Percentiles rank a stretch among this genome's conserved stretches.
Conservation (phyloP, 2,888 invertebrate genomes). For the Pseudanteris insignis region DNA sequence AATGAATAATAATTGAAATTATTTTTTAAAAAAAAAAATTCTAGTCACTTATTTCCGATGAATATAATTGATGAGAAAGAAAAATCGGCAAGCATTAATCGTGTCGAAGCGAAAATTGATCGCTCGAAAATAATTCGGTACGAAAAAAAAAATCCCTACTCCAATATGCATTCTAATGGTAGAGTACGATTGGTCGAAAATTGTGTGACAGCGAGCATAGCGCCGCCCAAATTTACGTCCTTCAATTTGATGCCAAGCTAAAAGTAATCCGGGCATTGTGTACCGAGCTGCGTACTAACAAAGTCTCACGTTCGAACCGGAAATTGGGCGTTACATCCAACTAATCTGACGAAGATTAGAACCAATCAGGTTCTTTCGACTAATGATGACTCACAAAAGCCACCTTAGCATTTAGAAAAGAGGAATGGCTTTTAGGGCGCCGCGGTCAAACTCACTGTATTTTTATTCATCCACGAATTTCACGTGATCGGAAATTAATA, state of each 20-base stretch:
- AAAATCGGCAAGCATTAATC: too few relatives aligned
- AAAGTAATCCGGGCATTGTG: constrained; percentile 30
- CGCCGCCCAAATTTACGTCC: constrained; percentile 32
- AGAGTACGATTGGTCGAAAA: constrained; percentile 15
- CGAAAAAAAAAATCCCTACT: too few relatives aligned
- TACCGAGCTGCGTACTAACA: constrained; percentile 16
- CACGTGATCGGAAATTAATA: too few relatives aligned
- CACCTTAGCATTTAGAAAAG: constrained; percentile 4
- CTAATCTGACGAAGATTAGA: constrained; percentile 30
- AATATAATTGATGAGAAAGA: too few relatives aligned
- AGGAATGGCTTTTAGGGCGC: not conserved
- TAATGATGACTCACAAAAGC: constrained; percentile 23
- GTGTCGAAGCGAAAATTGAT: too few relatives aligned
- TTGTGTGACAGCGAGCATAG: constrained; percentile 3
- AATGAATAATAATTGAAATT: too few relatives aligned
- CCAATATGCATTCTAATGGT: too few relatives aligned
- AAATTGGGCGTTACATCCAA: constrained; percentile 40
- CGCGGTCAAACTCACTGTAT: not conserved
- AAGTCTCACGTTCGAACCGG: constrained; percentile 35
- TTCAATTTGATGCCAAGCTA: constrained; percentile 27
- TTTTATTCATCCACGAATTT: too few relatives aligned
- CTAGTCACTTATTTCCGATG: too few relatives aligned
- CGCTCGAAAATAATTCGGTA: too few relatives aligned
- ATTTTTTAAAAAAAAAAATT: not conserved
- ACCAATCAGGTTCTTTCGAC: constrained; percentile 31